phyloP scores from a whole-genome alignment of 2,888 invertebrate genomes.

The Monochamus alternatus region DNA sequence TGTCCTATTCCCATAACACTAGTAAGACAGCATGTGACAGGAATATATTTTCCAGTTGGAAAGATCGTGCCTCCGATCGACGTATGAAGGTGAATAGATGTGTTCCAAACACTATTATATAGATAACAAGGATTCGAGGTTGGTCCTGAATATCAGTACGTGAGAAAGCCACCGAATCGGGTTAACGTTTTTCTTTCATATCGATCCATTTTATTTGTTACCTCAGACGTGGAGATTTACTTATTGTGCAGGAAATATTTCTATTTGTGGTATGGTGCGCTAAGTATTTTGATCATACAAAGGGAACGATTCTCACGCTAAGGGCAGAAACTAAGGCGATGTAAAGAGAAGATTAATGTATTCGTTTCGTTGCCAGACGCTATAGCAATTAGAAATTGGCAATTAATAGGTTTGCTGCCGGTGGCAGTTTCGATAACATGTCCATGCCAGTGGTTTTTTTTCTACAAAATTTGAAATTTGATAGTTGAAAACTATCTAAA shows the following conservation, averaged over 20 bases:
- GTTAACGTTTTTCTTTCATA: conserved; percentile 21
- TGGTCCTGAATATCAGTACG: conserved; percentile 26
- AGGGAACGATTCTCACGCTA: too few relatives aligned
- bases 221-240: conserved; percentile 11
- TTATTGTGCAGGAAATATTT: conserved; percentile 3
- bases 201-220: conserved; percentile 18
- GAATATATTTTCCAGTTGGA: conserved; percentile 34
- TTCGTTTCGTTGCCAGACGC: too few relatives aligned
- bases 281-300: not conserved
- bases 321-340: too few relatives aligned
- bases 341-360: too few relatives aligned
- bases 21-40: conserved; percentile 5
- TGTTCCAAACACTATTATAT: conserved; percentile 31
- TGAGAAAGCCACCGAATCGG: conserved; percentile 26
- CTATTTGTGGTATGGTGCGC: conserved; percentile 1
- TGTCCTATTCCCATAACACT: conserved; percentile 16
- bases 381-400: too few relatives aligned
- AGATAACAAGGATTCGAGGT: conserved; percentile 22
- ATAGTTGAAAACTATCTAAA: too few relatives aligned
- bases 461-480: too few relatives aligned
- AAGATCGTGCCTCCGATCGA: conserved; percentile 18
- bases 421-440: too few relatives aligned
- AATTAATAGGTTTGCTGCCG: too few relatives aligned
- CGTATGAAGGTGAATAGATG: conserved; percentile 28
- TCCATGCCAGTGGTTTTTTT: too few relatives aligned